Conservation (phyloP, 2,797 vertebrate genomes). For the Coreius guichenoti region DNA sequence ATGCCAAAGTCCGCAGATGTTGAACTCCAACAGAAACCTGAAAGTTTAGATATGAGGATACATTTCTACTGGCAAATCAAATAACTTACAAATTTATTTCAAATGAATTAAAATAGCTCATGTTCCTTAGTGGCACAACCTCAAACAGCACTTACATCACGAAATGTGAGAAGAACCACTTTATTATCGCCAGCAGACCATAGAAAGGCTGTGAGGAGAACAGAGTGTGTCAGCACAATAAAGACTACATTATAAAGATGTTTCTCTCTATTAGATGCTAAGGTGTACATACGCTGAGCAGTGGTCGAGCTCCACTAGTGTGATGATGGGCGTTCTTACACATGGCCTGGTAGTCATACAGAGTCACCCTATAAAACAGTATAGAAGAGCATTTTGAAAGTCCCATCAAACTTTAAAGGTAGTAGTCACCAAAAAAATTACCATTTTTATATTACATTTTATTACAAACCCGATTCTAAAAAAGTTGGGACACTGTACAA, state of each 20-base stretch:
- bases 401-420: not conserved
- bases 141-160: constrained; percentile 72
- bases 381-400: not conserved
- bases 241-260: not conserved
- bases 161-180: constrained; percentile 76
- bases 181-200: constrained; percentile 60
- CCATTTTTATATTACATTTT: not conserved
- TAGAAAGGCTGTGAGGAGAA: constrained; percentile 72
- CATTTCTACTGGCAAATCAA: not conserved
- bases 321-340: constrained; percentile 86
- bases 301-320: constrained; percentile 80
- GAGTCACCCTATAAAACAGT: constrained; percentile 80
- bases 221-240: not conserved
- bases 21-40: constrained; percentile 81
- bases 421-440: not conserved
- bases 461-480: too few relatives aligned
- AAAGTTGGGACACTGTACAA: too few relatives aligned
- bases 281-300: constrained; percentile 86
- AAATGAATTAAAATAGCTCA: not conserved
- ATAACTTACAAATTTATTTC: not conserved
- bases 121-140: not conserved
- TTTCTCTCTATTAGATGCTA: not conserved
- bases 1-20: constrained; percentile 80
- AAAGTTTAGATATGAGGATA: constrained; percentile 10
- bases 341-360: constrained; percentile 98